A percentile compares a stretch with the other conserved stretches of the same genome.
phyloP scores from a whole-genome alignment of 2,888 invertebrate genomes.

The Rhamphomyia laevipes region DNA sequence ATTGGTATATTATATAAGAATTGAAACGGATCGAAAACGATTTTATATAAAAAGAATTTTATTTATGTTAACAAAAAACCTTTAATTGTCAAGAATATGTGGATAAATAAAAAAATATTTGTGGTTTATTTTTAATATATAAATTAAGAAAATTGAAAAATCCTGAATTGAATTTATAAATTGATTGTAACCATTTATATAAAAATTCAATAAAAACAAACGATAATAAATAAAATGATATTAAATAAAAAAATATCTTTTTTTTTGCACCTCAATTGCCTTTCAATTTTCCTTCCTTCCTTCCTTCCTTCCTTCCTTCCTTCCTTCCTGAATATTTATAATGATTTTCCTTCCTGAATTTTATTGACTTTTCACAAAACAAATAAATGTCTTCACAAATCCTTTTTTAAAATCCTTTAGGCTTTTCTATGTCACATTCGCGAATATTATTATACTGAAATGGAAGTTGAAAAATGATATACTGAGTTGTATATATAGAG shows the following conservation, averaged over 20 bases:
- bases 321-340: neutral
- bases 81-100: neutral
- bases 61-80: too few species aligned
- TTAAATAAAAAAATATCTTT: neutral
- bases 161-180: too few species aligned
- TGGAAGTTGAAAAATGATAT: too few species aligned
- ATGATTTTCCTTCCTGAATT: neutral
- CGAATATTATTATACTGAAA: neutral
- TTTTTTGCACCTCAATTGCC: neutral
- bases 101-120: slow-evolving; percentile 6
- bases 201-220: too few species aligned
- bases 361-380: neutral
- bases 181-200: too few species aligned
- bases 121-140: too few species aligned
- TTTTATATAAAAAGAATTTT: too few species aligned
- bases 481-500: too few species aligned
- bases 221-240: too few species aligned
- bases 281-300: neutral
- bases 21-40: too few species aligned
- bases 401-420: neutral
- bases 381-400: neutral
- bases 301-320: neutral
- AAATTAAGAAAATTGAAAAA: too few species aligned
- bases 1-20: too few species aligned
- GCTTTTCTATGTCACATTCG: neutral